Evolutionary conservation across 2,888 invertebrate species (phyloP).

Genomic region (Pemphredon lugubris): DNA sequence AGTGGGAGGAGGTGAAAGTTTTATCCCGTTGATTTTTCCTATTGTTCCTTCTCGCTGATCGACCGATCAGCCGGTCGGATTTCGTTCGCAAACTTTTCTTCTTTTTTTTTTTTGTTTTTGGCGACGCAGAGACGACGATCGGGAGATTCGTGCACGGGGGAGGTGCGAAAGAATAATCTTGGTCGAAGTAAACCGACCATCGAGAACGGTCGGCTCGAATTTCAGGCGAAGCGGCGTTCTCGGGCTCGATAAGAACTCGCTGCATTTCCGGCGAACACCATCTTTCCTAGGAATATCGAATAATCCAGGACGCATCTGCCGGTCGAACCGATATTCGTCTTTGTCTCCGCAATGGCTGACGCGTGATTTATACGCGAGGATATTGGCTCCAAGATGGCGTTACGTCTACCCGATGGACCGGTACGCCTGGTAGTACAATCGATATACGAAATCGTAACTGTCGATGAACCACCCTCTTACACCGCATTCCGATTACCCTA

Average conservation of each 20-base stretch:
- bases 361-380: constrained; percentile 70
- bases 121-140: too few relatives aligned
- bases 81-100: not conserved
- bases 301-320: constrained; percentile 62
- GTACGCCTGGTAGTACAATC: constrained; percentile 52
- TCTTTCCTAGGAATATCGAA: constrained; percentile 56
- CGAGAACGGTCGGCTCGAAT: too few relatives aligned
- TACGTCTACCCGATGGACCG: constrained; percentile 67
- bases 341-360: constrained; percentile 69
- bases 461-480: constrained; percentile 14
- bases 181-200: too few relatives aligned
- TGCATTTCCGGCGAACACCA: constrained; percentile 31
- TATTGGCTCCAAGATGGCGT: constrained; percentile 73
- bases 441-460: constrained; percentile 42
- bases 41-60: constrained; percentile 36
- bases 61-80: constrained; percentile 18
- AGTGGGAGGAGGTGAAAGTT: constrained; percentile 30
- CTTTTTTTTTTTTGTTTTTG: too few relatives aligned
- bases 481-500: constrained; percentile 1
- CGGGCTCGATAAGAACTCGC: constrained; percentile 16
- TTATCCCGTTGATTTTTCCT: constrained; percentile 21
- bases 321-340: constrained; percentile 68
- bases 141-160: too few relatives aligned
- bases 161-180: too few relatives aligned
- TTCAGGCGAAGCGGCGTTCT: too few relatives aligned